A percentile compares a stretch with the other conserved stretches of the same genome.
Conservation (phyloP, 2,888 invertebrate genomes). For the Lamellibrachia satsuma region DNA sequence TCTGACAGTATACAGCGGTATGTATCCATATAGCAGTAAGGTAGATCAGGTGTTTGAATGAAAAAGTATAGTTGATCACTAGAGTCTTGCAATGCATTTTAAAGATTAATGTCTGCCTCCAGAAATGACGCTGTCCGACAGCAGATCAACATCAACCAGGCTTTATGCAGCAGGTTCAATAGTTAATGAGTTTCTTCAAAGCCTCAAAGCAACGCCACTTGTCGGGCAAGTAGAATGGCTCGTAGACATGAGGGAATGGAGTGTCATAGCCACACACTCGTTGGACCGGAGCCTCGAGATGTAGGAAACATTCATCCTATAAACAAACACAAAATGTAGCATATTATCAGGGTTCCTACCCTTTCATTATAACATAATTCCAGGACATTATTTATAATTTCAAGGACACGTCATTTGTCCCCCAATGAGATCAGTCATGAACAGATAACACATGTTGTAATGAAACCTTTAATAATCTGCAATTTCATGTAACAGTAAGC, state of each 20-base stretch:
- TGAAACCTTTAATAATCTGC: too few species aligned
- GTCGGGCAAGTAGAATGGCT: conserved; percentile 94
- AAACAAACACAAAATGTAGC: conserved; percentile 33
- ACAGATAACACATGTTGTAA: too few species aligned
- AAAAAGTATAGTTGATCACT: background rate
- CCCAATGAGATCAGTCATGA: too few species aligned
- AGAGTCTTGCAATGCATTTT: background rate
- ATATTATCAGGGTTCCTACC: background rate
- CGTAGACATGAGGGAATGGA: conserved; percentile 96
- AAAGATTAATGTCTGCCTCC: background rate
- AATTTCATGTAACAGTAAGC: background rate
- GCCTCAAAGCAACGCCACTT: conserved; percentile 90
- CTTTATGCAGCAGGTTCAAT: conserved; percentile 61
- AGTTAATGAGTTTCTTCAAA: conserved; percentile 79
- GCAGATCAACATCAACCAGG: background rate
- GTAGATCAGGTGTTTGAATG: background rate
- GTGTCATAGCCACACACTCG: conserved; percentile 96
- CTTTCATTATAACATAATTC: background rate
- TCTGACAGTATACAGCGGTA: background rate
- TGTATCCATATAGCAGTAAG: background rate
- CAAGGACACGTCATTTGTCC: too few species aligned
- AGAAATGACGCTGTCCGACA: background rate
- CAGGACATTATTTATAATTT: too few species aligned
- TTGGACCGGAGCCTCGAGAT: conserved; percentile 89
- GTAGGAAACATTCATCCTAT: conserved; percentile 91